A percentile compares a stretch with the other conserved stretches of the same genome.
Conservation (phyloP, 2,113 vertebrate species). For the Struthidea cinerea region DNA sequence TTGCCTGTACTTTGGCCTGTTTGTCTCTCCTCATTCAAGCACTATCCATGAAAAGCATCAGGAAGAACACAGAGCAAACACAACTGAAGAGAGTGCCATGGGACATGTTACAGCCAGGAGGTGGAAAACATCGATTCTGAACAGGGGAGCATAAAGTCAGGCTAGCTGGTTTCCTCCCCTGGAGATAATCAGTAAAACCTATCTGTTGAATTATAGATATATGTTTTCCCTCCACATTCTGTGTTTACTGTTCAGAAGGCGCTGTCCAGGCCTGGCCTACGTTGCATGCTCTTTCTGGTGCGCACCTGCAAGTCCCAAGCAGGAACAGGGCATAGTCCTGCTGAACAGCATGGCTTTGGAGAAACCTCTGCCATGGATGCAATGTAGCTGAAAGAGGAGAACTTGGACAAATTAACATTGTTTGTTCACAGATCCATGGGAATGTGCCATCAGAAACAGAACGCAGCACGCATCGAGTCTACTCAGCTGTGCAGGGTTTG, state of each 20-base stretch:
- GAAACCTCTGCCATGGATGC: neutral
- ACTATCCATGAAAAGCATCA: neutral
- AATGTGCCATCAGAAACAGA: accelerated
- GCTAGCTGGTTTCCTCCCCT: neutral
- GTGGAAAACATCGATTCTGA: neutral
- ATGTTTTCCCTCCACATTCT: neutral
- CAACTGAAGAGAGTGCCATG: accelerated
- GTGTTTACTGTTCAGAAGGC: neutral
- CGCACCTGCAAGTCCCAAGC: neutral
- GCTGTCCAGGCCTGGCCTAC: accelerated
- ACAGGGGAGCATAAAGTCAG: neutral
- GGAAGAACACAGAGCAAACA: neutral
- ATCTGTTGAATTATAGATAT: neutral
- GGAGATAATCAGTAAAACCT: neutral
- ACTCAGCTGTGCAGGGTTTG: accelerated
- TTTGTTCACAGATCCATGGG: neutral
- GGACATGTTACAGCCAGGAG: accelerated
- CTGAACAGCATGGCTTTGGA: neutral
- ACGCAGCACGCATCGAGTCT: accelerated
- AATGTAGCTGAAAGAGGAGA: accelerated
- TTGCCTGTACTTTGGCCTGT: neutral
- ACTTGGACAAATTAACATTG: accelerated
- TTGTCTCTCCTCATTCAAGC: neutral
- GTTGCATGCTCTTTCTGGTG: accelerated
- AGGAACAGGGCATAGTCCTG: accelerated